These are phyloP conservation scores for Meleagris gallopavo DNA, from an alignment of 2,113 vertebrate species.

Conservation along the genomic window DNA sequence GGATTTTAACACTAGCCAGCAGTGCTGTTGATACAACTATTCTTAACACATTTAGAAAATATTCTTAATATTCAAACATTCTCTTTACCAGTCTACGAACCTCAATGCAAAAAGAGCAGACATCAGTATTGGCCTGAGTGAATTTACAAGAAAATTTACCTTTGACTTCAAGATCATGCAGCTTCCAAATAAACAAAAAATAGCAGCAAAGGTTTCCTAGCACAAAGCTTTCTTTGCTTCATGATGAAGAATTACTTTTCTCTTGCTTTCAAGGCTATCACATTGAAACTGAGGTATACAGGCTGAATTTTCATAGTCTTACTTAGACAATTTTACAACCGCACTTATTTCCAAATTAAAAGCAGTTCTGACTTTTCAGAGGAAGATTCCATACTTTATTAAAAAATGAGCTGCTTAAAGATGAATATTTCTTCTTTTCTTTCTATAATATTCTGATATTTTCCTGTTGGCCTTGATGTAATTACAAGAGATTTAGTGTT, in stretches of 20 bases:
- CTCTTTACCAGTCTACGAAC: neutral
- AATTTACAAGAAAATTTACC: neutral
- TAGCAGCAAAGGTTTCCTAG: neutral
- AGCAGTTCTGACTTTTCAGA: neutral
- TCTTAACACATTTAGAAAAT: constrained; percentile 4
- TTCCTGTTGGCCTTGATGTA: neutral
- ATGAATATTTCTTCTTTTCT: neutral
- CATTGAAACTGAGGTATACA: neutral
- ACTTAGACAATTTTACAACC: neutral
- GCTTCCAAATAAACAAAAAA: neutral
- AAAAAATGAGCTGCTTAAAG: neutral
- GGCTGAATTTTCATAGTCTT: neutral
- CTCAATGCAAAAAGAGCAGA: neutral
- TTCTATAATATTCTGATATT: neutral
- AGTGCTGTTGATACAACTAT: neutral
- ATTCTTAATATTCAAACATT: neutral
- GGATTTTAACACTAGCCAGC: neutral
- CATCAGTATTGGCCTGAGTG: neutral
- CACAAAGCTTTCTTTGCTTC: neutral
- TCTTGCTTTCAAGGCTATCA: neutral
- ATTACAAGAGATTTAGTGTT: neutral
- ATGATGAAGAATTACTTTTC: neutral
- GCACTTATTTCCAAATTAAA: neutral
- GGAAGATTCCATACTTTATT: neutral
- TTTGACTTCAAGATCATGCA: neutral